Evolutionary conservation across 2,888 invertebrate genomes (phyloP).

Genomic region (Helleia helle): DNA sequence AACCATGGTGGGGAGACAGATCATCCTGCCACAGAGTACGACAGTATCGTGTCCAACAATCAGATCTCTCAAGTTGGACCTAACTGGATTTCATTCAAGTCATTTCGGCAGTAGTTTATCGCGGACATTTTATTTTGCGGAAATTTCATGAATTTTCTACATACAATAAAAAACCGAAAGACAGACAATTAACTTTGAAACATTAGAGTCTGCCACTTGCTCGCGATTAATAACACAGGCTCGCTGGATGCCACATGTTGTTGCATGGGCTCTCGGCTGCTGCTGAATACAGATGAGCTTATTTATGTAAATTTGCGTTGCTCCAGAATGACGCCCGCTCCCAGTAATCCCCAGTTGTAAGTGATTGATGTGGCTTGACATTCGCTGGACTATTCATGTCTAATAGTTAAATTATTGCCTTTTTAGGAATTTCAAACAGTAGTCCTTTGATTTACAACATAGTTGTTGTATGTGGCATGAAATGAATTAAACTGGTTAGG

Average conservation of each 20-base stretch:
- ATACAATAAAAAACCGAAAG: constrained; percentile 21
- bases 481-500: too few relatives aligned
- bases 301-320: constrained; percentile 64
- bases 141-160: constrained; percentile 25
- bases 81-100: too few relatives aligned
- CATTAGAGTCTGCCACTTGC: constrained; percentile 46
- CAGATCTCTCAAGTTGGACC: too few relatives aligned
- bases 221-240: constrained; percentile 68
- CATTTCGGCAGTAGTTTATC: constrained; percentile 61
- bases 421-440: too few relatives aligned
- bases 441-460: too few relatives aligned
- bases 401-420: background rate
- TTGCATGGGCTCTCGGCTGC: constrained; percentile 58
- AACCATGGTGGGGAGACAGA: too few relatives aligned
- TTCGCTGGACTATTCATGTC: constrained; percentile 23
- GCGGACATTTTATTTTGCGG: too few relatives aligned
- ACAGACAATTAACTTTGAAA: constrained; percentile 34
- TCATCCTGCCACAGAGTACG: too few relatives aligned
- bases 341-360: constrained; percentile 54
- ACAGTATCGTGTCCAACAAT: too few relatives aligned
- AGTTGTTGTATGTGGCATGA: too few relatives aligned
- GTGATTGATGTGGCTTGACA: constrained; percentile 61
- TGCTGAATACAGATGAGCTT: constrained; percentile 68
- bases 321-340: constrained; percentile 50
- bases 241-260: constrained; percentile 67